Evolutionary conservation across 2,113 vertebrate genomes (phyloP).

Genomic region (Dolichotis patagonum): DNA sequence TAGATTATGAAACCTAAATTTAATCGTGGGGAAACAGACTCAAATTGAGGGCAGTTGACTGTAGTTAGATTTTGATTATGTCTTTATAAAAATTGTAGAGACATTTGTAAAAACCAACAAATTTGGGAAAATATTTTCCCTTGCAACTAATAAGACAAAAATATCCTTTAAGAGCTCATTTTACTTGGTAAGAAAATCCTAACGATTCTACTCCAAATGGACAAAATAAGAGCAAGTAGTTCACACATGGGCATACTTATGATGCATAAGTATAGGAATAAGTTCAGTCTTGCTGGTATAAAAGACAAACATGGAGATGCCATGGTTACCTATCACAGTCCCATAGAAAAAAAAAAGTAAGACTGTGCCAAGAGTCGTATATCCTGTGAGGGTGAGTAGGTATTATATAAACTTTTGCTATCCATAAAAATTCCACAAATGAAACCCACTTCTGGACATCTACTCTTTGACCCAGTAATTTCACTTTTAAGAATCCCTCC

Average conservation of each 20-base stretch:
- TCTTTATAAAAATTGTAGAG: not conserved
- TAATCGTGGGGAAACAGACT: slow-evolving; percentile 28
- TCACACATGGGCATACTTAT: not conserved
- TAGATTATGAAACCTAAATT: slow-evolving; percentile 62
- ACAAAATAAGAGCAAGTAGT: not conserved
- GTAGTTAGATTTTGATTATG: not conserved
- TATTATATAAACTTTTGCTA: not conserved
- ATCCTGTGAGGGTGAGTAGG: not conserved
- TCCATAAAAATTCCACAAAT: not conserved
- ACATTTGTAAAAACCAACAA: slow-evolving; percentile 20
- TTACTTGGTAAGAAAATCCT: slow-evolving; percentile 49
- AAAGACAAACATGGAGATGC: not conserved
- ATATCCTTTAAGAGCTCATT: slow-evolving; percentile 32
- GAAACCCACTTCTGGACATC: slow-evolving; percentile 14
- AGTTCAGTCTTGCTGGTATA: not conserved
- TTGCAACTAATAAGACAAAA: not conserved
- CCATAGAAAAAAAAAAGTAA: not conserved
- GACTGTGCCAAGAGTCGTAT: not conserved
- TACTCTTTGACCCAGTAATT: slow-evolving; percentile 14
- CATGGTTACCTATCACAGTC: not conserved
- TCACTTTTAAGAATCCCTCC: not conserved
- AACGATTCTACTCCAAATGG: slow-evolving; percentile 29
- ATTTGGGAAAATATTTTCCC: slow-evolving; percentile 55
- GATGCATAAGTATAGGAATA: slow-evolving; percentile 12
- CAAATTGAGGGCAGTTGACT: not conserved